A percentile compares a stretch with the other conserved stretches of the same genome.
These are phyloP conservation scores for Scaptomyza reducta DNA, from an alignment of 2,888 invertebrate species.

Conservation along the genomic window DNA sequence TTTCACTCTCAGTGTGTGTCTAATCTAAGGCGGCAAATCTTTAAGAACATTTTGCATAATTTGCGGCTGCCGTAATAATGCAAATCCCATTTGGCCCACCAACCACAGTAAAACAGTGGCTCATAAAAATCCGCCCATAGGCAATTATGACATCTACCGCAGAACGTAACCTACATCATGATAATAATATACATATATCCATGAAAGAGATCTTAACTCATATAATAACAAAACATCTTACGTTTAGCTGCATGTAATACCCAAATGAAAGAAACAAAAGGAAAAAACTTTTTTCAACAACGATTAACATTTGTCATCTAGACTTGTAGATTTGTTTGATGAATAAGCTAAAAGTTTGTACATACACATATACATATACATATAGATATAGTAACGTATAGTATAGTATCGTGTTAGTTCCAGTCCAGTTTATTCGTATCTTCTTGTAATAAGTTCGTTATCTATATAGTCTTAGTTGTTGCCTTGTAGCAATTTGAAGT, in stretches of 20 bases:
- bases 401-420: background rate
- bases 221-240: slow-evolving; percentile 19
- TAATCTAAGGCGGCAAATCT: slow-evolving; percentile 75
- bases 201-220: slow-evolving; percentile 28
- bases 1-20: background rate
- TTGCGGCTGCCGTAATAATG: slow-evolving; percentile 68
- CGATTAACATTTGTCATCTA: slow-evolving; percentile 14
- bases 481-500: background rate
- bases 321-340: background rate
- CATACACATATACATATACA: background rate
- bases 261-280: background rate
- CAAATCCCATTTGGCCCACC: slow-evolving; percentile 63
- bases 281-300: slow-evolving; percentile 1
- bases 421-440: background rate
- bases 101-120: slow-evolving; percentile 8
- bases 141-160: slow-evolving; percentile 45
- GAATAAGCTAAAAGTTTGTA: background rate
- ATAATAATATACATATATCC: background rate
- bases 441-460: background rate
- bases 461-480: background rate
- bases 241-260: slow-evolving; percentile 14
- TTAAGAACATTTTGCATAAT: slow-evolving; percentile 73
- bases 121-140: slow-evolving; percentile 16
- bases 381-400: background rate
- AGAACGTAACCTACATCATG: slow-evolving; percentile 4